phyloP scores from a whole-genome alignment of 2,888 invertebrate genomes.

The Graphium colonna region DNA sequence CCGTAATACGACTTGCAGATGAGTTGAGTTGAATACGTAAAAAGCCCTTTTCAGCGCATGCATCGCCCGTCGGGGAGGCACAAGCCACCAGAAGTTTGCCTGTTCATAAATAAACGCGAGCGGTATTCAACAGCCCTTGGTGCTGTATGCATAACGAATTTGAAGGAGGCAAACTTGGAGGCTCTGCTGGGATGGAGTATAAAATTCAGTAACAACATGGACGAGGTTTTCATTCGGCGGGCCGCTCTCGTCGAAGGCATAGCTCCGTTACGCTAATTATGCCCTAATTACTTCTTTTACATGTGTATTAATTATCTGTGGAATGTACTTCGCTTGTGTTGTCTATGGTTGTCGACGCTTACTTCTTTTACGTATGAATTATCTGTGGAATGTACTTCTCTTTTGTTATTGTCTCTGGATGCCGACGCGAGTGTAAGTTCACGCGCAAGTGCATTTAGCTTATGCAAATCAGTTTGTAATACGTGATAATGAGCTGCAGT shows the following conservation, averaged over 20 bases:
- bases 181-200: constrained; percentile 80
- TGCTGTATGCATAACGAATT: constrained; percentile 82
- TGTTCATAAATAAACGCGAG: constrained; percentile 82
- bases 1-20: constrained; percentile 94
- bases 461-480: constrained; percentile 49
- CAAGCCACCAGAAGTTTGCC: constrained; percentile 80
- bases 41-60: constrained; percentile 83
- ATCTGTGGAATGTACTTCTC: constrained; percentile 10
- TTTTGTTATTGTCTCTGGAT: neutral
- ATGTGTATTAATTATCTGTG: constrained; percentile 13
- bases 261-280: constrained; percentile 73
- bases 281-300: constrained; percentile 32
- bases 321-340: constrained; percentile 8
- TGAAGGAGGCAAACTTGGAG: constrained; percentile 81
- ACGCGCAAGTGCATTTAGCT: constrained; percentile 25
- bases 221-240: constrained; percentile 78
- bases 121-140: constrained; percentile 82
- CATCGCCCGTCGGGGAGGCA: constrained; percentile 62
- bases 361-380: constrained; percentile 17
- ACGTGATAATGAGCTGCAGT: constrained; percentile 40
- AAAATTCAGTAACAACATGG: constrained; percentile 81
- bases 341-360: constrained; percentile 8
- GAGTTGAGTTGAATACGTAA: constrained; percentile 86
- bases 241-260: constrained; percentile 75
- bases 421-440: constrained; percentile 14